Percentiles rank a stretch among this genome's conserved stretches.
phyloP scores from a whole-genome alignment of 2,797 vertebrate species.

The Spheniscus humboldti region DNA sequence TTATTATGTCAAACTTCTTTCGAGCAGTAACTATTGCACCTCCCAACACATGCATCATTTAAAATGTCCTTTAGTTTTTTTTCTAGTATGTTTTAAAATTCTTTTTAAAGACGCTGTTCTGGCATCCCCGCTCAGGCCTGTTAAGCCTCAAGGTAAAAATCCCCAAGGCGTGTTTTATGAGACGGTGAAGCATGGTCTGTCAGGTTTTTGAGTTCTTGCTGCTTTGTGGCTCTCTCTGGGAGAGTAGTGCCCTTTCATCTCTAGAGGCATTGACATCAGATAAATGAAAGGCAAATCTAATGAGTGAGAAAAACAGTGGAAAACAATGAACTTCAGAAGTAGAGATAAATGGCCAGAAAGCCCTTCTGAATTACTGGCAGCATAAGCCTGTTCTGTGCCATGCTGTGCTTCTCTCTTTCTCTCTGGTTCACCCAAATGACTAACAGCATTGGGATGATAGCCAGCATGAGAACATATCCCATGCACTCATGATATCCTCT shows the following conservation, averaged over 20 bases:
- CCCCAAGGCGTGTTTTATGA: not conserved
- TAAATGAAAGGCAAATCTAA: constrained; percentile 41
- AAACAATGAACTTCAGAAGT: constrained; percentile 63
- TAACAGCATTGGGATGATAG: constrained; percentile 44
- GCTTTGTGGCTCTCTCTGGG: not conserved
- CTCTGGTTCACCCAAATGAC: constrained; percentile 49
- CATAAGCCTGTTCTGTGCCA: constrained; percentile 43
- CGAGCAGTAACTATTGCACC: not conserved
- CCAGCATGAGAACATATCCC: constrained; percentile 50
- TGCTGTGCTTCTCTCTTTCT: constrained; percentile 54
- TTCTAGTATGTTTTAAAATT: not conserved
- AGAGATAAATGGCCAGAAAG: constrained; percentile 31
- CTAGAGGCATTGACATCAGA: constrained; percentile 17
- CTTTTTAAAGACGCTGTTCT: not conserved
- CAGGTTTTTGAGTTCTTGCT: not conserved
- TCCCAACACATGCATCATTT: not conserved
- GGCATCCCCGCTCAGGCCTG: not conserved
- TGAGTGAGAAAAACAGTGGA: constrained; percentile 40
- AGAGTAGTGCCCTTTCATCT: constrained; percentile 48
- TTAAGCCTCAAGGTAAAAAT: constrained; percentile 32
- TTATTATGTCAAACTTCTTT: not conserved
- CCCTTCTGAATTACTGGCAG: constrained; percentile 47
- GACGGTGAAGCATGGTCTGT: not conserved
- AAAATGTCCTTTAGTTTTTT: not conserved
- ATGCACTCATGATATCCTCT: constrained; percentile 12